Evolutionary conservation across 2,888 invertebrate species (phyloP), one percentile per base, ranked within the genome.

Genomic region (Acleris literana): DNA sequence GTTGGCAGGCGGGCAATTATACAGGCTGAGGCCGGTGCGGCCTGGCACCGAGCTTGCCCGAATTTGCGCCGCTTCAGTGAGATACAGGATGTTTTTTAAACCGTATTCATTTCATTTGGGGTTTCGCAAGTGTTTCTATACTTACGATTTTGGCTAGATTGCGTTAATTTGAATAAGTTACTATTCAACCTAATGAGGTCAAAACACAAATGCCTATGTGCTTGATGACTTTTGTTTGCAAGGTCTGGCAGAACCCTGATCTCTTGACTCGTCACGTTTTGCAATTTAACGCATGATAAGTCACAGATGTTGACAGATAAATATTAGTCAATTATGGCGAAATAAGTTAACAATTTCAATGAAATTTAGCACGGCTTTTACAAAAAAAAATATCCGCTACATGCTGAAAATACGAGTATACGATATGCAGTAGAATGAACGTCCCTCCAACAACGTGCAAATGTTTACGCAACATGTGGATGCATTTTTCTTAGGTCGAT

Each of bases 1-100:
- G 83, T 84, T 85, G 84, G 82, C 82, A 81, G 80, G 78, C 81
- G 75, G 78, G 87, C 86, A 92, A 91, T 91, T 91, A 91, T 85
- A 87, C 84, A 83, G 83, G 80, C 78, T 81, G 84, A 75, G 73
- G 76, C 80, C 78, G 82, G 85, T 79, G 81, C 88, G 76, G 87
- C 84, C 90, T 90, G 92, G 92, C 79, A 91, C 91, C 81, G 81
- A 75, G 71, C 76, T 74, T 76, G 77, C 84, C 90, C 90, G 88
- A 91, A 90, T 89, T 91, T 86, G 80, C 87, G 82, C 84, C 82
- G 74, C 76, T 77, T 79, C 78, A 74, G 74, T 73, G 67, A 68
- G 39, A 64, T 79, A 86, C 83, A 83, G 84, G 75, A 0, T 83
- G 86, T 68, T 79, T 29, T 53, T 9, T 7, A 44, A 56, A 44